These are phyloP conservation scores for Cotesia chilonis DNA, from an alignment of 1,140 invertebrate genomes.

Conservation along the genomic window DNA sequence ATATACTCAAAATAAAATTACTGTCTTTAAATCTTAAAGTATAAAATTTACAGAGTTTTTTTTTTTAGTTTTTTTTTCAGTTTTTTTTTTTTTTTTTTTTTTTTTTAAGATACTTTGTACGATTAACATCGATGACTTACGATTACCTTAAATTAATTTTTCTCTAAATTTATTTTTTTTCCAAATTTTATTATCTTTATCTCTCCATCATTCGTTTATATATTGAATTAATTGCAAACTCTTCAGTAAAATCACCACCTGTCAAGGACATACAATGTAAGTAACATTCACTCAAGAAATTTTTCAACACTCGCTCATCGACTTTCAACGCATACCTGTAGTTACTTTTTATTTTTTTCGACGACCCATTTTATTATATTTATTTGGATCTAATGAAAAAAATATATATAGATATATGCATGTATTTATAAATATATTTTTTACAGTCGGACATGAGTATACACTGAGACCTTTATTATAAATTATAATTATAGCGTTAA, in stretches of 20 bases:
- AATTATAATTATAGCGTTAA: no score
- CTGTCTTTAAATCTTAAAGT: slow-evolving; percentile 47
- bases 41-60: slow-evolving; percentile 58
- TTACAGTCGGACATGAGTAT: slow-evolving; percentile 3
- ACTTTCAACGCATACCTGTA: slow-evolving; percentile 27
- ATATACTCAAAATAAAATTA: slow-evolving; percentile 43
- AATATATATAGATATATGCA: neutral
- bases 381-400: neutral
- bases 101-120: slow-evolving; percentile 51
- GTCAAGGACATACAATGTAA: slow-evolving; percentile 42
- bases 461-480: no score
- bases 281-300: slow-evolving; percentile 30
- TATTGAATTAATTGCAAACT: neutral
- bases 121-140: slow-evolving; percentile 62
- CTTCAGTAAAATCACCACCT: slow-evolving; percentile 30
- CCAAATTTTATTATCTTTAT: slow-evolving; percentile 17
- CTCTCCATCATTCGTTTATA: neutral
- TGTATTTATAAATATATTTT: neutral
- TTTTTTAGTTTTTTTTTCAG: no score
- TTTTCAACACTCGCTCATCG: slow-evolving; percentile 37
- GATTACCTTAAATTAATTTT: slow-evolving; percentile 42
- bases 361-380: slow-evolving; percentile 18
- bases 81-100: no score
- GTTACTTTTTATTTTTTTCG: slow-evolving; percentile 18
- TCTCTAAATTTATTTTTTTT: slow-evolving; percentile 30